phyloP scores from a whole-genome alignment of 2,888 invertebrate genomes.

The Acleris laterana region DNA sequence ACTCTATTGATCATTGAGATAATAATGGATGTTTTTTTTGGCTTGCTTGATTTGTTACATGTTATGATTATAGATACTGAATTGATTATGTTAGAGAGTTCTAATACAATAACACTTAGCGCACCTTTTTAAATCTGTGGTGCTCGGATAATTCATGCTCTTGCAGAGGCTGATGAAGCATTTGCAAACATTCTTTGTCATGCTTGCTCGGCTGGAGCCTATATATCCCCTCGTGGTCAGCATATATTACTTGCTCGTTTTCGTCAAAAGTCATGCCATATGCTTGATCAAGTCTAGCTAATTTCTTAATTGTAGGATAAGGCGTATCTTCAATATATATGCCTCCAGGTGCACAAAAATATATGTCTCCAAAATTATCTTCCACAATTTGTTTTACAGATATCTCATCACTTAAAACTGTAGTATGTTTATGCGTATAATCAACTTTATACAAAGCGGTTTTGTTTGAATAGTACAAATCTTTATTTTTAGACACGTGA shows the following conservation, averaged over 20 bases:
- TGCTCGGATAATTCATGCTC: conserved; percentile 11
- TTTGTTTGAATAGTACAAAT: conserved; percentile 69
- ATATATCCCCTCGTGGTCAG: conserved; percentile 62
- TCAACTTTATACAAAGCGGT: conserved; percentile 73
- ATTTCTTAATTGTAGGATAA: conserved; percentile 52
- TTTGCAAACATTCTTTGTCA: conserved; percentile 50
- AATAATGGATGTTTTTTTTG: conserved; percentile 5
- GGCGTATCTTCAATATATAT: conserved; percentile 70
- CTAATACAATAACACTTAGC: conserved; percentile 22
- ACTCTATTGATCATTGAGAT: conserved; percentile 21
- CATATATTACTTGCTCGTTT: conserved; percentile 63
- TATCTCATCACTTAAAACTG: conserved; percentile 59
- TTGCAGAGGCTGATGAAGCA: conserved; percentile 39
- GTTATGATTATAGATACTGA: neutral
- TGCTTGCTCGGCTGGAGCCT: conserved; percentile 56
- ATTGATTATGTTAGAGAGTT: conserved; percentile 19
- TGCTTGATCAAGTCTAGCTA: conserved; percentile 58
- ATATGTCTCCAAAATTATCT: conserved; percentile 67
- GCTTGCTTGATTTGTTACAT: neutral
- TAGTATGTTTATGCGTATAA: conserved; percentile 44
- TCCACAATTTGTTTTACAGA: conserved; percentile 64
- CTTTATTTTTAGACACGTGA: conserved; percentile 58
- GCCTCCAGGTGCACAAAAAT: conserved; percentile 62
- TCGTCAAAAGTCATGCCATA: conserved; percentile 71
- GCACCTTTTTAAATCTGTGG: neutral